These are phyloP conservation scores for Parapristionchus giblindavisi DNA, from an alignment of 2,888 invertebrate species.

Conservation along the genomic window DNA sequence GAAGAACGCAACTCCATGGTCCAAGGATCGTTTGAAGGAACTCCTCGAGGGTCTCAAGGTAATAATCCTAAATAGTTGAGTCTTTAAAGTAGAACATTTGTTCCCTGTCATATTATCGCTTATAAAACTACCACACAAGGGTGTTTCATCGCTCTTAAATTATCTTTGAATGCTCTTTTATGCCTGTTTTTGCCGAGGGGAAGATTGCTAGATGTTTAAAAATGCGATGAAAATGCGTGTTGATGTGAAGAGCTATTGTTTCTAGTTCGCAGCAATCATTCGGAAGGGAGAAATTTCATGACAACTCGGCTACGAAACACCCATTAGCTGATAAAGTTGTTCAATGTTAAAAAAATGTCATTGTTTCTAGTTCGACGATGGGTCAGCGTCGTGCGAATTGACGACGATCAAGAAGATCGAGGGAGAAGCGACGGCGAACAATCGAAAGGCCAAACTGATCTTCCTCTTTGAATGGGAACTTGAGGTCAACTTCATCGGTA, in stretches of 20 bases:
- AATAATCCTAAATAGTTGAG: too few relatives aligned
- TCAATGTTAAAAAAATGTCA: too few relatives aligned
- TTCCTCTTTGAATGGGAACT: constrained; percentile 99
- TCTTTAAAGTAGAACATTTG: too few relatives aligned
- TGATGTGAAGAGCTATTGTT: neutral
- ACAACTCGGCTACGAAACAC: too few relatives aligned
- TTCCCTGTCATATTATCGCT: too few relatives aligned
- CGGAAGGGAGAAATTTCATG: neutral
- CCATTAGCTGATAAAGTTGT: too few relatives aligned
- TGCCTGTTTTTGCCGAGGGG: too few relatives aligned
- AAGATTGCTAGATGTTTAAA: neutral
- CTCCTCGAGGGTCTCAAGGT: constrained; percentile 54
- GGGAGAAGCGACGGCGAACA: constrained; percentile 96
- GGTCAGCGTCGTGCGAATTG: constrained; percentile 12
- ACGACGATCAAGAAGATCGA: constrained; percentile 82
- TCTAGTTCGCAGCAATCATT: neutral
- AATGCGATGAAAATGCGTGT: neutral
- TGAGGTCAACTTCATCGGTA: constrained; percentile 86
- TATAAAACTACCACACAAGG: too few relatives aligned
- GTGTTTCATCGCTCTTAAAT: too few relatives aligned
- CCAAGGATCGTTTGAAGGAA: constrained; percentile 83
- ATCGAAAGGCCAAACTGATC: constrained; percentile 97
- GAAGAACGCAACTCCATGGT: constrained; percentile 97
- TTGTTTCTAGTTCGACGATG: constrained; percentile 52
- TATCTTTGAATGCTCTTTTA: too few relatives aligned